Evolutionary conservation across 2,888 invertebrate species (phyloP), one percentile per base, ranked within the genome.

Genomic region (Synergus gifuensis): DNA sequence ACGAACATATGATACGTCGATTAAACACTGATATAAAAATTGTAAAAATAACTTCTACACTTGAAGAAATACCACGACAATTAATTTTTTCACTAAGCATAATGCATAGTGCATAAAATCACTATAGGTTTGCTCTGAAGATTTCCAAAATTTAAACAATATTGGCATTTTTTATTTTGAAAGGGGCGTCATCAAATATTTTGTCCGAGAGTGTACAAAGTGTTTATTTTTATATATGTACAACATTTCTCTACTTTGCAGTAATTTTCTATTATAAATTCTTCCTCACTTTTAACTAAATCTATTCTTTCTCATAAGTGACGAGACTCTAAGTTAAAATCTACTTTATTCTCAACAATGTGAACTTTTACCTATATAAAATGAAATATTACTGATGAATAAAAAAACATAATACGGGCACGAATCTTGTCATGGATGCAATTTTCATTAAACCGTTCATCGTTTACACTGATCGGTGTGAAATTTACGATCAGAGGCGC

Each of bases 401-500:
- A 73, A n/a, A 67, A 73, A 73, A 40, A 12, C 16, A 49, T 73
- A 73, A 73, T 73, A 54, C 73, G 28, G 36, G 54, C 49, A 49
- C 16, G 73, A 54, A 73, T 73, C 49, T 73, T 73, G 54, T 73
- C 73, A 36, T 73, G 49, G 36, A 54, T 28, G 54, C 16, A 73
- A 73, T 73, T 73, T 73, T 54, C 73, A 73, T 73, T 73, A 54
- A 36, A 54, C 54, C 49, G 73, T n/a, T 73, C n/a, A 73, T 36
- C 49, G 22, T 73, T 73, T 54, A 69, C 28, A 46, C 28, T 4
- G 28, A 69, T 16, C 49, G 28, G 73, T 73, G 73, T 73, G 36
- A 73, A 73, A 73, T 73, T 73, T 73, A 73, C 28, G 49, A 73
- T 46, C 18, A 54, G n/a, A 54, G 73, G 54, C 73, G 73, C 73